Evolutionary conservation across 2,888 invertebrate genomes (phyloP).

Genomic region (Operophtera brumata): DNA sequence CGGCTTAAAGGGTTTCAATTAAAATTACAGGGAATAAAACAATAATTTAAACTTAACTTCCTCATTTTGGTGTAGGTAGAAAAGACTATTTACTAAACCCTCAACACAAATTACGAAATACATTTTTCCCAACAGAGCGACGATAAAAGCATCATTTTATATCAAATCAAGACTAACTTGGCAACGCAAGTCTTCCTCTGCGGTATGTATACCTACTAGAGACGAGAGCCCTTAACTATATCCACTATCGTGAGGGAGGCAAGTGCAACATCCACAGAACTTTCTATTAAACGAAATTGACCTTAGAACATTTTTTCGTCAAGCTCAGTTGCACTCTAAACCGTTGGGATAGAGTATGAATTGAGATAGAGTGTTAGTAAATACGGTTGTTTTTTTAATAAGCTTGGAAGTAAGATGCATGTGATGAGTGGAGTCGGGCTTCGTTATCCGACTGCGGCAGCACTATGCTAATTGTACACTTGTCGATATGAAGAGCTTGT

Average conservation of each 20-base stretch:
- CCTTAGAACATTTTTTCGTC: conserved; percentile 20
- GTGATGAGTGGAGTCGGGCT: conserved; percentile 62
- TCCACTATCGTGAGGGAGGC: conserved; percentile 51
- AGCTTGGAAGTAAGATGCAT: conserved; percentile 55
- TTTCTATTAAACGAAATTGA: conserved; percentile 8
- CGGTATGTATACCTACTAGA: conserved; percentile 51
- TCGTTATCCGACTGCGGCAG: conserved; percentile 63
- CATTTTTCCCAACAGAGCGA: neutral
- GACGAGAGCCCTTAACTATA: conserved; percentile 52
- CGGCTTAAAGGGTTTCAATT: too few relatives aligned
- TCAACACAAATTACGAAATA: neutral
- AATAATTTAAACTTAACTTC: too few relatives aligned
- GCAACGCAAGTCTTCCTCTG: conserved; percentile 35
- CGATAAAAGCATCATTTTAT: conserved; percentile 33
- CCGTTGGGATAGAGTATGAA: conserved; percentile 4
- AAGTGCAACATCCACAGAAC: conserved; percentile 54
- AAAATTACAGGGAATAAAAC: too few relatives aligned
- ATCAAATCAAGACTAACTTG: conserved; percentile 35
- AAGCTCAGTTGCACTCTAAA: conserved; percentile 23
- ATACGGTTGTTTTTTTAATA: conserved; percentile 45
- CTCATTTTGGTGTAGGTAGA: too few relatives aligned
- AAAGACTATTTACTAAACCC: neutral
- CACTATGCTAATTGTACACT: conserved; percentile 67
- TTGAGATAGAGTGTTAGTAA: conserved; percentile 2
- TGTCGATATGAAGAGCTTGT: conserved; percentile 45